Evolutionary conservation across 2,797 vertebrate genomes (phyloP).

Genomic region (Todus mexicanus): DNA sequence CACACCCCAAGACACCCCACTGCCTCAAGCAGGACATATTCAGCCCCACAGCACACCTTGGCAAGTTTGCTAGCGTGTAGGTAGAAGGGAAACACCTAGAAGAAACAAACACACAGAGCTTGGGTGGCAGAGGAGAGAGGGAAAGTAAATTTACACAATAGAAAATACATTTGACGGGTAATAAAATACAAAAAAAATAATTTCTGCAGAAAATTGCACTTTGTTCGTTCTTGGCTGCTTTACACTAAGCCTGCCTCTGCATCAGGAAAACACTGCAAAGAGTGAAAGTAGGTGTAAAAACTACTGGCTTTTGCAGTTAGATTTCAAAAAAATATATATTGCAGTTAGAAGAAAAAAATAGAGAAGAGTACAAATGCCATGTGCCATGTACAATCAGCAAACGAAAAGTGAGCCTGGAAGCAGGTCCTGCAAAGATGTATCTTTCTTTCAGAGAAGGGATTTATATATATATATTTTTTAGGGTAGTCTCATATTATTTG

Average conservation of each 20-base stretch:
- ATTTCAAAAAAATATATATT: background rate
- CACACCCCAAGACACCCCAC: rapidly evolving
- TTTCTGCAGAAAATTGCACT: background rate
- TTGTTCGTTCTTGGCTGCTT: background rate
- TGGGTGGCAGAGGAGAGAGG: background rate
- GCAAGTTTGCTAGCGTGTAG: too few relatives aligned
- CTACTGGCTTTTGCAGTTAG: background rate
- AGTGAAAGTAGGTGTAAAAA: background rate
- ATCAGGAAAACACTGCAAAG: background rate
- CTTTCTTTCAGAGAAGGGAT: background rate
- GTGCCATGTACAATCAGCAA: background rate
- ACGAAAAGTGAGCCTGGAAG: background rate
- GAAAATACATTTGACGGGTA: background rate
- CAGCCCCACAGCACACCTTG: background rate
- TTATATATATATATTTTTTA: background rate
- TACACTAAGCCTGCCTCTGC: background rate
- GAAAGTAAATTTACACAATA: background rate
- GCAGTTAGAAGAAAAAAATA: background rate
- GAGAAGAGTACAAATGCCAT: background rate
- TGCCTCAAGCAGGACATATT: rapidly evolving
- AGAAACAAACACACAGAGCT: background rate
- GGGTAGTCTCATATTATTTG: background rate
- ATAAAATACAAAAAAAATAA: background rate
- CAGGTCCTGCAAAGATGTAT: background rate
- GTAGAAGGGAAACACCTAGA: background rate